Evolutionary conservation across 2,113 vertebrate genomes (phyloP).

Genomic region (Dipodomys stephensi): DNA sequence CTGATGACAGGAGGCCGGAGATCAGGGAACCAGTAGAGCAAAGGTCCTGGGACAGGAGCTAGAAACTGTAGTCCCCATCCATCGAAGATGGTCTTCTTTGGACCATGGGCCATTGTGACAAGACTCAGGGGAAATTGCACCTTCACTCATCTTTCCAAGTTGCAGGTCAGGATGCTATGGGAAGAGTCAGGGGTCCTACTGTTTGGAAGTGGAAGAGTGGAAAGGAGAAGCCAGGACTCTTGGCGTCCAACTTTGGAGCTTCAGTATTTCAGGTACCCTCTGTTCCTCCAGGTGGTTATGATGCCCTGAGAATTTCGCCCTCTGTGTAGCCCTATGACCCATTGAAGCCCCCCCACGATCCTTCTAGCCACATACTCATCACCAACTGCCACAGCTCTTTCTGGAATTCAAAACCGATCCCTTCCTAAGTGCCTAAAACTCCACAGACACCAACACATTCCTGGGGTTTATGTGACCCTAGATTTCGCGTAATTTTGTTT

Average conservation of each 20-base stretch:
- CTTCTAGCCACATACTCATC: neutral
- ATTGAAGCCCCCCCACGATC: too few relatives aligned
- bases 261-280: neutral
- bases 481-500: conserved; percentile 48
- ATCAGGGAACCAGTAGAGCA: neutral
- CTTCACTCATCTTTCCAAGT: neutral
- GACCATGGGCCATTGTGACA: neutral
- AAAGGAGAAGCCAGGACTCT: neutral
- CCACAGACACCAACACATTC: neutral
- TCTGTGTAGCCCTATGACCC: neutral
- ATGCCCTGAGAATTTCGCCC: neutral
- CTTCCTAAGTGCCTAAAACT: neutral
- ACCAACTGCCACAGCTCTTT: neutral
- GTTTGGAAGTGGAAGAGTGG: neutral
- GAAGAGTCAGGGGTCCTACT: neutral
- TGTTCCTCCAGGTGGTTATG: neutral
- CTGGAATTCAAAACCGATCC: neutral
- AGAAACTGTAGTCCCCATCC: neutral
- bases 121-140: neutral
- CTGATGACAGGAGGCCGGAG: neutral
- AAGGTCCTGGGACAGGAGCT: neutral
- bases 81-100: neutral
- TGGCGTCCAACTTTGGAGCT: neutral
- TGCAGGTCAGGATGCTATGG: neutral
- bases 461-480: neutral